These are phyloP conservation scores for Onychomys arenicola DNA, from an alignment of 2,797 vertebrate genomes.

Conservation along the genomic window DNA sequence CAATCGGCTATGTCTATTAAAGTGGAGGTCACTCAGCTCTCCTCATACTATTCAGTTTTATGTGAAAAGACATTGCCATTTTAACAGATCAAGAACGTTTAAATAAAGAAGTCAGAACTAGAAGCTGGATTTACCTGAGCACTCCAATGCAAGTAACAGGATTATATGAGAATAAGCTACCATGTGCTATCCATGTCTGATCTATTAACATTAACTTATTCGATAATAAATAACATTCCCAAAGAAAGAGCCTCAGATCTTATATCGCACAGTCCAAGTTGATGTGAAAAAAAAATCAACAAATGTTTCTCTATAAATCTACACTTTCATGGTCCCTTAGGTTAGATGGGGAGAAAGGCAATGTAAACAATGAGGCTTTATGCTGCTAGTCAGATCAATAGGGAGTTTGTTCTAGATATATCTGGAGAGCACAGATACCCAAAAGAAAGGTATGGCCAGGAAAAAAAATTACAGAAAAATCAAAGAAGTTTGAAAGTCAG, in stretches of 20 bases:
- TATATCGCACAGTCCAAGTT: constrained; percentile 53
- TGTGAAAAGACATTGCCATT: not conserved
- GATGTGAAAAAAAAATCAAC: constrained; percentile 58
- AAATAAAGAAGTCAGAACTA: constrained; percentile 27
- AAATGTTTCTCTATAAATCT: constrained; percentile 58
- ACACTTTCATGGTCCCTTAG: constrained; percentile 48
- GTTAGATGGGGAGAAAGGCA: not conserved
- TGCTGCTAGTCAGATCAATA: not conserved
- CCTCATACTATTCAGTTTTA: not conserved
- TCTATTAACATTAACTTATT: constrained; percentile 32
- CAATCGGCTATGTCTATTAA: not conserved
- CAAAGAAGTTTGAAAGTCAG: not conserved
- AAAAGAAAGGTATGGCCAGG: not conserved
- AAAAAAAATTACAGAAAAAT: not conserved
- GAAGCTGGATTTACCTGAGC: constrained; percentile 8
- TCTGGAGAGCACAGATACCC: not conserved
- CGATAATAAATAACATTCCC: constrained; percentile 65
- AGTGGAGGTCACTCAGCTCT: not conserved
- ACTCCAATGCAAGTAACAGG: not conserved
- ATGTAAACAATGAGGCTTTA: constrained; percentile 50
- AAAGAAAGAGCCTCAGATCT: constrained; percentile 43
- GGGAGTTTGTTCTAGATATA: not conserved
- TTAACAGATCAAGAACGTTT: not conserved
- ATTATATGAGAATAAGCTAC: not conserved
- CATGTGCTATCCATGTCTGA: not conserved